phyloP scores from a whole-genome alignment of 2,797 vertebrate genomes.

The Coilia nasus region DNA sequence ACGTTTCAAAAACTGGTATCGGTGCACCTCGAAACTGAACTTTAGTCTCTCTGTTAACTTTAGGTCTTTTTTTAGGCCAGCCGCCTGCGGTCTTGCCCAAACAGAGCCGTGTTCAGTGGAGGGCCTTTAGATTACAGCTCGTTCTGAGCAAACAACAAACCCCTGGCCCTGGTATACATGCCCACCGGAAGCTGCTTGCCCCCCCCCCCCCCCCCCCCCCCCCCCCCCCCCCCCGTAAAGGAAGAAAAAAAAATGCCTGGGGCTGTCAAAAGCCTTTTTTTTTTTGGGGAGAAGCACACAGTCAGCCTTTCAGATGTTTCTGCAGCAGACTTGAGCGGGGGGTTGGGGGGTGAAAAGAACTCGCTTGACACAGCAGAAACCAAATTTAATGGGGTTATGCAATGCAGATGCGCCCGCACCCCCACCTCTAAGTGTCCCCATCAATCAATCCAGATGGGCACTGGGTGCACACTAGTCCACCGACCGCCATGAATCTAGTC shows the following conservation, averaged over 20 bases:
- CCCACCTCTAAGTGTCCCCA: not conserved
- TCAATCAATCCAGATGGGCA: not conserved
- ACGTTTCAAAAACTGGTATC: not conserved
- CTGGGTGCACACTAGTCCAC: not conserved
- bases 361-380: not conserved
- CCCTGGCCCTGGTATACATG: not conserved
- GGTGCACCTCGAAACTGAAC: conserved; percentile 16
- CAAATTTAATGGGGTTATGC: conserved; percentile 14
- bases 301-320: not conserved
- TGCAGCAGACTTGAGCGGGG: not conserved
- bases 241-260: conserved; percentile 29
- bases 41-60: conserved; percentile 2
- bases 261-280: conserved; percentile 40
- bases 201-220: conserved; percentile 11
- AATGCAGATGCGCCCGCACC: not conserved
- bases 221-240: conserved; percentile 14
- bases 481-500: too few relatives aligned
- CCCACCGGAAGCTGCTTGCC: conserved; percentile 4
- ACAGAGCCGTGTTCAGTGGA: not conserved
- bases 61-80: not conserved
- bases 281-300: conserved; percentile 23
- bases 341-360: not conserved
- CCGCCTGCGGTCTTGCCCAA: conserved; percentile 1
- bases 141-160: not conserved
- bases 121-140: not conserved